Base-by-base conservation (phyloP, 1,140 invertebrate genomes). In the Bemisia tabaci region DNA sequence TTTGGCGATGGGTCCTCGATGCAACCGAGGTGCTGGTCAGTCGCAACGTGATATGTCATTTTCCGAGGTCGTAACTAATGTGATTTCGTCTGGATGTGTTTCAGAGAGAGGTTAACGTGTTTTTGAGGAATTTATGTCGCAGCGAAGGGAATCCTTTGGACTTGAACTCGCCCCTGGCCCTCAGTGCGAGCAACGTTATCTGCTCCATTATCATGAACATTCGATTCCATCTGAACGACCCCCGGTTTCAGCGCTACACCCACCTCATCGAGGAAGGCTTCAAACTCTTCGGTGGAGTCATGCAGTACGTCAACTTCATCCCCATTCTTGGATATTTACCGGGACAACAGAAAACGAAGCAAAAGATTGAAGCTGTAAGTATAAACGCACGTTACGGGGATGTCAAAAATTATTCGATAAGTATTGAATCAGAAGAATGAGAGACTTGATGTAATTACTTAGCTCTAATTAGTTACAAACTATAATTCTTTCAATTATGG, bases 201-300 rank as follows among this genome's bases (percentile, higher is more conserved):
- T 94, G 92, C 75, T 88, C 87, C 25, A 84, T 96, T 33, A 83
- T 93, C 68, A 95, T 96, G 91, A 89, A 89, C 22, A 85, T 91
- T 0, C 81, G 91, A 5, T 96, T 94, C 75, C 83, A 84, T 59
- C 82, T 87, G 68, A 84, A 88, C 21, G 91, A 94, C 71, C 75
- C 78, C 1, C 81, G 83, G 22, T 95, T 95, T 77, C 78, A 82
- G 22, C 79, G 89, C 58, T 89, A 94, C 72, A 92, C 91, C 81
- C 76, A 82, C 58, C 80, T 94, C 2, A 91, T 94, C 69, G 90
- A 94, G 70, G 92, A 95, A 78, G 92, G 92, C 17, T 94, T 95
- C 82, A 82, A 82, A 62, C 81, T 95, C 0, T 92, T 94, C 69
- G 88, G 89, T 2, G 81, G 80, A 0, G 79, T 86, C 59, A 80